phyloP scores from a whole-genome alignment of 2,113 vertebrate genomes.

The Elanoides forficatus region DNA sequence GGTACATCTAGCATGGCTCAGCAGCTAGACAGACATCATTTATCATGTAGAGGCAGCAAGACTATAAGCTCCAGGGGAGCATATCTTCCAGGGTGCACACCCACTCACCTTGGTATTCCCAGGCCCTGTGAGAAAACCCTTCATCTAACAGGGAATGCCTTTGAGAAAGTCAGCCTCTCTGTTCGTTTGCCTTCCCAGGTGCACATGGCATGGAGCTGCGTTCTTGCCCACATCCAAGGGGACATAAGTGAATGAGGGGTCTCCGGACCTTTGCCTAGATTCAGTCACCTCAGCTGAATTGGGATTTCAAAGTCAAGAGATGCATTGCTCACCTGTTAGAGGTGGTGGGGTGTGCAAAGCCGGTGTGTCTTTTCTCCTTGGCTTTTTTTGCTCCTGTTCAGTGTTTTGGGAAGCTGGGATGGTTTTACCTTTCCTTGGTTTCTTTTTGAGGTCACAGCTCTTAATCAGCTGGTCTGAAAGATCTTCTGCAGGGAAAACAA shows the following conservation, averaged over 20 bases:
- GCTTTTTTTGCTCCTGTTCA: conserved; percentile 83
- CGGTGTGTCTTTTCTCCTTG: conserved; percentile 89
- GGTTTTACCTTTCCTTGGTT: conserved; percentile 63
- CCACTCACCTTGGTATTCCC: neutral
- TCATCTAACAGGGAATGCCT: neutral
- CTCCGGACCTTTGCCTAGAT: neutral
- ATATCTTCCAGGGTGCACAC: neutral
- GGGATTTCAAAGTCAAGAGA: neutral
- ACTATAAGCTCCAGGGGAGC: neutral
- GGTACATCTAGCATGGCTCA: neutral
- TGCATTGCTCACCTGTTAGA: conserved; percentile 79
- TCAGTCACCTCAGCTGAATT: neutral
- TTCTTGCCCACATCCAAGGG: neutral
- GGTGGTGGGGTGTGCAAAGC: conserved; percentile 80
- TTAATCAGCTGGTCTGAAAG: conserved; percentile 77
- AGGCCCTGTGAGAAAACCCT: neutral
- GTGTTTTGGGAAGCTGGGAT: conserved; percentile 51
- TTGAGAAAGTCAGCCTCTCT: neutral
- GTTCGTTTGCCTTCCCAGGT: neutral
- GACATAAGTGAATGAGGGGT: neutral
- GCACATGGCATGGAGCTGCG: neutral
- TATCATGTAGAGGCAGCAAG: neutral
- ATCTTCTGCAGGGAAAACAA: conserved; percentile 57
- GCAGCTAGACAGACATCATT: neutral
- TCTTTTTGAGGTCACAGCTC: conserved; percentile 76